These are phyloP conservation scores for Urocolius indicus DNA, from an alignment of 2,113 vertebrate species.

Conservation along the genomic window DNA sequence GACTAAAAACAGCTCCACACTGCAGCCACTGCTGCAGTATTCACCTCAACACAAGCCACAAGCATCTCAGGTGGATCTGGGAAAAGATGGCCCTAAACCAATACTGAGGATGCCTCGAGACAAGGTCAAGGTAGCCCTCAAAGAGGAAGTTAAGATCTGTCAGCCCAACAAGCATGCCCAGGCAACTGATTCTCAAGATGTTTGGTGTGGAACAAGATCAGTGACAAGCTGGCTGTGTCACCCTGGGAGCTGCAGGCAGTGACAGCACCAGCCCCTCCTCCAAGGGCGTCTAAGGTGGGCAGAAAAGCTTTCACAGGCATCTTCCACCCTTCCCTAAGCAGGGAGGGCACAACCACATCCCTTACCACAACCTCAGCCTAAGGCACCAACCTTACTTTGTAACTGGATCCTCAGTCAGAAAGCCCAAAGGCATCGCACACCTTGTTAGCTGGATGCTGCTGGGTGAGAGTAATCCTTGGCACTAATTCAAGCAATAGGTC, in stretches of 20 bases:
- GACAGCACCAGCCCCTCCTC: background rate
- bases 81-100: background rate
- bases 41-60: background rate
- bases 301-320: background rate
- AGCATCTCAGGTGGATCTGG: background rate
- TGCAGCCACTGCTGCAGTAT: too few species aligned
- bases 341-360: background rate
- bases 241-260: background rate
- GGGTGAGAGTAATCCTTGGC: background rate
- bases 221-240: background rate
- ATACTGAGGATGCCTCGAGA: background rate
- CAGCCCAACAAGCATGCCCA: background rate
- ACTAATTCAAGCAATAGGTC: background rate
- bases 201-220: background rate
- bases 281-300: fast-evolving
- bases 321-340: background rate
- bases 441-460: background rate
- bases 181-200: background rate
- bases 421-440: background rate
- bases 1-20: fast-evolving
- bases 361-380: background rate
- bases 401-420: background rate
- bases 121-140: background rate
- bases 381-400: background rate
- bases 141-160: background rate